Evolutionary conservation across 2,113 vertebrate species (phyloP), one percentile per base, ranked within the genome.

Genomic region (Thoracochromis brauschi): DNA sequence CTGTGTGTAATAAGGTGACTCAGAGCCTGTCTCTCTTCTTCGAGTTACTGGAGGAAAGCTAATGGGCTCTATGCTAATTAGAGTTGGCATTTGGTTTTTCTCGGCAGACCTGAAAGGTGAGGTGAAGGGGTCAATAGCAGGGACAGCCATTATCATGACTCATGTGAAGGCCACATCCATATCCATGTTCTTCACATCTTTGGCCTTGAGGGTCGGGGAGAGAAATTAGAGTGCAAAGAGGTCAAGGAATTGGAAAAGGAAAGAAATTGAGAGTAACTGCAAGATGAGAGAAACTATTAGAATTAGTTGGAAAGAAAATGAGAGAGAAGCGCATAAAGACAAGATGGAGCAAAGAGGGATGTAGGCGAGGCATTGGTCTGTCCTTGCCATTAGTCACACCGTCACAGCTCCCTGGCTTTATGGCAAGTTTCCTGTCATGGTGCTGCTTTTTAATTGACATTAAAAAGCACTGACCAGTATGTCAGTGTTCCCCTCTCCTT

Each of bases 381-480:
- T 90, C 84, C 83, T 87, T 81, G 79, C 90, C 80, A 84, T 93
- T 91, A 91, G 85, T 86, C 85, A 80, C 90, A 88, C 65, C 24
- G 92, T 95, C 94, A 95, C 88, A 89, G 94, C 87, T 87, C 81
- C 80, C 55, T 89, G 82, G 88, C 89, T 95, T 96, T 94, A 95
- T 96, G 85, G 93, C 79, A 90, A 87, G 84, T 86, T 93, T 89
- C 89, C 93, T 91, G 93, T 95, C 95, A 96, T 86, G 93, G 85
- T 95, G 63, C 87, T 94, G 95, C 83, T 88, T 94, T 90, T 94
- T 96, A 96, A 96, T 95, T 93, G 94, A 93, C 94, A 95, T 92
- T 96, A 95, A 95, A 93, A 91, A 75, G 89, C 89, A 88, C 82
- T 93, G 94, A 91, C 91, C 91, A 90, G 89, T 88, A 87, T 93